Conservation (phyloP, 2,797 vertebrate species). For the Hypotaenidia okinawae region DNA sequence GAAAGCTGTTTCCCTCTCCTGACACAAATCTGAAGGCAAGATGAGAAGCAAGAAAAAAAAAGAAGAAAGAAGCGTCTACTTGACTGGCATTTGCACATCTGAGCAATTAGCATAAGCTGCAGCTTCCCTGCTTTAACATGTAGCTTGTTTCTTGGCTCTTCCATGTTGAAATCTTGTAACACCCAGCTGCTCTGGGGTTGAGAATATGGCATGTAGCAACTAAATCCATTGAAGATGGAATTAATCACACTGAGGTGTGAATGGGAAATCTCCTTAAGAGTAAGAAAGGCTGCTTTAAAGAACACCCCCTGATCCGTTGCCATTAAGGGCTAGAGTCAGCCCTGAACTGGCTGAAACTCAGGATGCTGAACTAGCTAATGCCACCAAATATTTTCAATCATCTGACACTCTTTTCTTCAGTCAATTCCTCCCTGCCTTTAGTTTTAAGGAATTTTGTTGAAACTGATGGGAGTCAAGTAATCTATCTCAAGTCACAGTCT, state of each 20-base stretch:
- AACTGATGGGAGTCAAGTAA: neutral
- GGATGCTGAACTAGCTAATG: neutral
- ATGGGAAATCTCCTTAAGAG: constrained; percentile 18
- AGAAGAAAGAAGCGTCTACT: neutral
- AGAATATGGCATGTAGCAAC: constrained; percentile 40
- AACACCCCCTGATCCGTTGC: neutral
- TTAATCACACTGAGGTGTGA: constrained; percentile 29
- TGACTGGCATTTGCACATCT: constrained; percentile 18
- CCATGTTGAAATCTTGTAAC: neutral
- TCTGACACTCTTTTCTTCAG: neutral
- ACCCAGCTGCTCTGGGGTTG: neutral
- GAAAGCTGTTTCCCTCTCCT: neutral
- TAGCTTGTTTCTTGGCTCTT: constrained; percentile 25
- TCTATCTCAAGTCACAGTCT: neutral
- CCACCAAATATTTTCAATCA: neutral
- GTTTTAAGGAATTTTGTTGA: neutral
- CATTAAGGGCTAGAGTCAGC: neutral
- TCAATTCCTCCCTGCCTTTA: neutral
- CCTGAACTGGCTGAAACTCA: neutral
- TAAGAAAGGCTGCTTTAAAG: constrained; percentile 39
- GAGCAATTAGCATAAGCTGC: constrained; percentile 29
- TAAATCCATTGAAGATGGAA: constrained; percentile 30
- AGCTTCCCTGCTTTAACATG: constrained; percentile 17
- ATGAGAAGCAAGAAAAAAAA: neutral
- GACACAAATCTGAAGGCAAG: neutral